Evolutionary conservation across 1,140 invertebrate species (phyloP), one percentile per base, ranked within the genome.

Genomic region (Trinorchestia longiramus): DNA sequence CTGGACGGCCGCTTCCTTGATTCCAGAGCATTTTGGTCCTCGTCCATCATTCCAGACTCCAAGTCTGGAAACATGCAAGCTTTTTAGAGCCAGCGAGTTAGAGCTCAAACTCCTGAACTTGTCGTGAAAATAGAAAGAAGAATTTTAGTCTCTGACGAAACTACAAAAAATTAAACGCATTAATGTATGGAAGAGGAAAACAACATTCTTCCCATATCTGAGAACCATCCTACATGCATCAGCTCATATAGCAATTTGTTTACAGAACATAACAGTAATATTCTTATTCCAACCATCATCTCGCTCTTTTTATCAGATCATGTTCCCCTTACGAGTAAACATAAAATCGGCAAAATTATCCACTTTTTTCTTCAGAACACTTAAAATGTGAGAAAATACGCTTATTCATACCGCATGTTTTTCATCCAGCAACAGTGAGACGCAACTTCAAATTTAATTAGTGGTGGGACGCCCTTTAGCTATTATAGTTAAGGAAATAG

Each of bases 11-110:
- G 92, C 44, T 94, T 94, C 92, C 92, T 94, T 43, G 92, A 94
- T 40, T 94, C 92, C 44, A 94, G 44, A 0, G 92, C 92, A 94
- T 94, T 94, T 43, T 94, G 92, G 44, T 94, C 92, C 19, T 94
- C 44, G 92, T 94, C 92, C 36, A 40, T 45, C 40, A 28, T 1
- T 40, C 44, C 44, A 19, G 36, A 40, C 43, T 94, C 92, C 43
- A 45, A 43, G 11, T 94, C 92, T 94, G 92, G 11, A 94, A 43
- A 44, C 41, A 94, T 45, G 19, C 43, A 94, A 94, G 36, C 3
- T 43, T 19, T 77, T 23, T 77, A 77, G 11, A 53, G 62, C 62
- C 28, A 23, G 62, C 28, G 11, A 23, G 62, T 36, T 77, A 36
- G 62, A 15, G 28, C 62, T 77, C 11, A 36, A 77, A 36, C 62